Evolutionary conservation across 1,140 invertebrate genomes (phyloP), one percentile per base, ranked within the genome.

Genomic region (Anagrus nilaparvatae): DNA sequence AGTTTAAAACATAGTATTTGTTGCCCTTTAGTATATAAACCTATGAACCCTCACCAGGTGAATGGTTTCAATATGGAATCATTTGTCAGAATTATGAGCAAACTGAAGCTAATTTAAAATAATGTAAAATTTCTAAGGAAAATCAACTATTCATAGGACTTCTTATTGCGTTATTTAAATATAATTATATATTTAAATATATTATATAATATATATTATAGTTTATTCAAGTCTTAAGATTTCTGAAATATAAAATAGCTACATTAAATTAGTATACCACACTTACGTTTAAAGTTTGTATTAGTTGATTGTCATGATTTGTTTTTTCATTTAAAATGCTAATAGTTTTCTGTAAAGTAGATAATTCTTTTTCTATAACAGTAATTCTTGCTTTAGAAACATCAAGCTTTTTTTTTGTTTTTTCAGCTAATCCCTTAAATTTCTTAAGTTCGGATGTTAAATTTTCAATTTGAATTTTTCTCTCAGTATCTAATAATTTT

Each of bases 341-440:
- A 42, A 74, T 62, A 47, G 72, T 73, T 17, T 63, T 60, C 47
- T 69, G 70, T 3, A 70, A 49, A 0, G 47, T 50, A 3, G 53
- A 60, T 3, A 65, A 46, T 41, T 79, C 75, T 33, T 67, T 70
- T 50, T 77, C 74, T 8, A 79, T 55, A 42, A 74, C 72, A 54
- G 67, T 70, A 28, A 71, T 70, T 49, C 75, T 66, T 27, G 74
- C 72, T 49, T 58, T 69, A 3, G 67, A 56, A 8, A 65, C 71
- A 7, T 78, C 75, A 3, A 76, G 45, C 56, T 77, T 79, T 28
- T 64, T 74, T 36, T 72, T 76, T 5, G 72, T 46, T 1, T 73
- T 65, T 13, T 70, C 66, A 18, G 72, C 32, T 0, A 58, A 52
- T 12, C 40, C 34, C 44, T 63, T 63, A 24, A 48, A 51, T 23